phyloP scores from a whole-genome alignment of 2,797 vertebrate genomes.

The Trachurus trachurus region DNA sequence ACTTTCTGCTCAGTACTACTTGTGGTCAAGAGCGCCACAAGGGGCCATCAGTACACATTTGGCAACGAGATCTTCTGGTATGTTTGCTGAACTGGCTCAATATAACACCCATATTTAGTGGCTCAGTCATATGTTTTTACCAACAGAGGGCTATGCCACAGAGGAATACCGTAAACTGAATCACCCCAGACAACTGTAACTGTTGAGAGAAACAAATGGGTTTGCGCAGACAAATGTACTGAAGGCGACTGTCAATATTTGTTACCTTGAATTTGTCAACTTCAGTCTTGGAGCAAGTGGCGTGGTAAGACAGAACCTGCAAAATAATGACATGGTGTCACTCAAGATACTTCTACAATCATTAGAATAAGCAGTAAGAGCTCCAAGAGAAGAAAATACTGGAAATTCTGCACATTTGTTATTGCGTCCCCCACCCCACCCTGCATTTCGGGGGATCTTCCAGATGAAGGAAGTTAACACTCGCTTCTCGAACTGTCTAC shows the following conservation, averaged over 20 bases:
- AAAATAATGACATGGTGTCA: slow-evolving; percentile 61
- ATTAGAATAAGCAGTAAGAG: slow-evolving; percentile 26
- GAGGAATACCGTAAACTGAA: not conserved
- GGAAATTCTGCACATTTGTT: slow-evolving; percentile 27
- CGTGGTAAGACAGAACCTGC: slow-evolving; percentile 98
- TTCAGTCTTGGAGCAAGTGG: slow-evolving; percentile 98
- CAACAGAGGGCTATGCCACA: not conserved
- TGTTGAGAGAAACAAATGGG: slow-evolving; percentile 12
- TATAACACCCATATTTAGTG: not conserved
- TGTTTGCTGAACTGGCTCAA: not conserved
- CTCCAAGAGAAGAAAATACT: not conserved
- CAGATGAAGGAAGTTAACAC: slow-evolving; percentile 53
- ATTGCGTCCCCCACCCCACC: not conserved
- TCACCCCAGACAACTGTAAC: not conserved
- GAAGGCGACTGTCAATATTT: slow-evolving; percentile 19
- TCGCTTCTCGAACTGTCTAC: slow-evolving; percentile 44
- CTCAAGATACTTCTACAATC: slow-evolving; percentile 30
- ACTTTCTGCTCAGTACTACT: no score
- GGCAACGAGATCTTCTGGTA: no score
- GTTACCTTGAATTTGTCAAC: slow-evolving; percentile 99
- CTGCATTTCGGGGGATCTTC: slow-evolving; percentile 30
- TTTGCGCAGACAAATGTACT: slow-evolving; percentile 23
- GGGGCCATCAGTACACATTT: no score
- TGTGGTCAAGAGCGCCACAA: no score
- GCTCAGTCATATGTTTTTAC: not conserved